phyloP scores from a whole-genome alignment of 2,113 vertebrate genomes.

The Phalacrocorax brasilianus region DNA sequence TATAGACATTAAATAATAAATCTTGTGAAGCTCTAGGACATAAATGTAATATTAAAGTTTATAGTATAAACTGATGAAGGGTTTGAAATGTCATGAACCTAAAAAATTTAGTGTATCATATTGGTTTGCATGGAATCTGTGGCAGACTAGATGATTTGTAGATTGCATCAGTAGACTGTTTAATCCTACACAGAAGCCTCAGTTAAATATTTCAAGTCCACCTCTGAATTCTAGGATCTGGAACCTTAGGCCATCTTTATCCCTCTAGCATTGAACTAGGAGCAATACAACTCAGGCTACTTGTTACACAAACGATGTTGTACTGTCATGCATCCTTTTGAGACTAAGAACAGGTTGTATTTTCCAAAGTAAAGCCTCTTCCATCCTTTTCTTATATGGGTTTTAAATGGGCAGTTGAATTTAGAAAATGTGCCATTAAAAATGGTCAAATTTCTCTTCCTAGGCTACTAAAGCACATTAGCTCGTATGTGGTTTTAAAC shows the following conservation, averaged over 20 bases:
- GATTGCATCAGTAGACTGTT: neutral
- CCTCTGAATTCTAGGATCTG: neutral
- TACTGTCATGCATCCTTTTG: neutral
- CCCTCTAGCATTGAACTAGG: neutral
- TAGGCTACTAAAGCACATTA: neutral
- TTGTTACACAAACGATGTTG: neutral
- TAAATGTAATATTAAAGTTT: neutral
- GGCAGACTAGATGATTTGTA: neutral
- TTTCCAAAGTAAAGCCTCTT: neutral
- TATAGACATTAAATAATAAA: neutral
- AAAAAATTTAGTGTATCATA: neutral
- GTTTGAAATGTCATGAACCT: neutral
- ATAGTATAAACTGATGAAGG: neutral
- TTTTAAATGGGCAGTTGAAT: neutral
- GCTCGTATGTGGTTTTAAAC: neutral
- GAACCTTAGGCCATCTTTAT: neutral
- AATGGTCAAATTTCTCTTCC: neutral
- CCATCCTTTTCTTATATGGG: neutral
- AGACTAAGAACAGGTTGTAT: neutral
- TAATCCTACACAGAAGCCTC: neutral
- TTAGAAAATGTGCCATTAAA: neutral
- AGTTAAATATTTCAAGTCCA: neutral
- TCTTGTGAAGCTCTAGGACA: neutral
- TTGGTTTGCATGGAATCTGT: neutral
- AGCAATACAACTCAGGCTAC: neutral